phyloP scores from a whole-genome alignment of 2,113 vertebrate genomes.

The Panthera tigris region DNA sequence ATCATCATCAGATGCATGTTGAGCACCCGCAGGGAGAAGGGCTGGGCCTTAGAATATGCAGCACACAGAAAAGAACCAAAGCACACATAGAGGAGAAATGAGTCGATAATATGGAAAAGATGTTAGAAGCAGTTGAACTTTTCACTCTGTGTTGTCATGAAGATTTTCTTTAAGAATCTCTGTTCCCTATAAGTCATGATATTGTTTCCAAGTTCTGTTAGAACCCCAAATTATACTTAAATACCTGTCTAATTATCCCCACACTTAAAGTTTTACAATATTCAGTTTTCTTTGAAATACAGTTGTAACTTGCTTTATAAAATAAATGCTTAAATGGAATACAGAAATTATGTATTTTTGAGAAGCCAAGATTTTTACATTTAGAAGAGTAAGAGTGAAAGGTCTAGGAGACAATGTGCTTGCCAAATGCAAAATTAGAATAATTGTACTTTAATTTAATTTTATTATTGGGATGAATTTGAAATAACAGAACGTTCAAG shows the following conservation, averaged over 20 bases:
- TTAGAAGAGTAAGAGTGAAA: neutral
- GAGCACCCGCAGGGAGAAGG: neutral
- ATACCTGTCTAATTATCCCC: neutral
- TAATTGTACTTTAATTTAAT: neutral
- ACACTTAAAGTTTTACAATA: neutral
- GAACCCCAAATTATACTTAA: neutral
- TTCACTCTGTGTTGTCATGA: neutral
- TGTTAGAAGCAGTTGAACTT: neutral
- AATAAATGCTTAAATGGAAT: neutral
- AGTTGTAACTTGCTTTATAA: neutral
- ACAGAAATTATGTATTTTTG: neutral
- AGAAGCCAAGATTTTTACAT: neutral
- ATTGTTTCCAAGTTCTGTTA: neutral
- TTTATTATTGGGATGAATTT: neutral
- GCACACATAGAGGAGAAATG: neutral
- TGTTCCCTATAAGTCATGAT: neutral
- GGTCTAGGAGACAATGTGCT: neutral
- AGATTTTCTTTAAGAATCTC: neutral
- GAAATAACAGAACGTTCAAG: neutral
- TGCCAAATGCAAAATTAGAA: neutral
- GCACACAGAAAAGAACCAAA: neutral
- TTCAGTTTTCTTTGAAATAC: neutral
- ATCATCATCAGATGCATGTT: slow-evolving; percentile 4
- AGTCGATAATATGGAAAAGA: neutral
- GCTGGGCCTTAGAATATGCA: neutral